These are phyloP conservation scores for Nephrotoma flavescens DNA, from an alignment of 2,888 invertebrate genomes.

Conservation along the genomic window DNA sequence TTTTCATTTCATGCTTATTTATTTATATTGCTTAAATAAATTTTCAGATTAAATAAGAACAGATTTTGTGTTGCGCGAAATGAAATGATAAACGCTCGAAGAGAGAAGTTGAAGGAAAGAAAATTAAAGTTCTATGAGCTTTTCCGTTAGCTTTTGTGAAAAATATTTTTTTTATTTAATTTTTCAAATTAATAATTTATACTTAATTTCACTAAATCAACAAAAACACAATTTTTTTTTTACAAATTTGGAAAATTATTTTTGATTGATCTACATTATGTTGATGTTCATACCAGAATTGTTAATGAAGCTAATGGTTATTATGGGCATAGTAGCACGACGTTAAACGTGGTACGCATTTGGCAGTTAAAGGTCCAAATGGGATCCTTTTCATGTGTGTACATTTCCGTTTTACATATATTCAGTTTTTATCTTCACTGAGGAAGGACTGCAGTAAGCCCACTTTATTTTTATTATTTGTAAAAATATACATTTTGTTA, in stretches of 20 bases:
- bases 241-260: background rate
- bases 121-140: background rate
- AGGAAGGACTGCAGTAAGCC: too few relatives aligned
- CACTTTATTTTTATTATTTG: too few relatives aligned
- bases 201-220: background rate
- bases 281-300: background rate
- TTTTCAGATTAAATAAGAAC: background rate
- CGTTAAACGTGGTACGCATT: too few relatives aligned
- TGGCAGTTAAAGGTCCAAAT: too few relatives aligned
- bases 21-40: background rate
- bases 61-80: background rate
- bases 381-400: too few relatives aligned
- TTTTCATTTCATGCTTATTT: background rate
- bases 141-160: background rate
- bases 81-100: background rate
- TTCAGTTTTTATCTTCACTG: too few relatives aligned
- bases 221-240: background rate
- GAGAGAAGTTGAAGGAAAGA: background rate
- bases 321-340: too few relatives aligned
- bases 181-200: background rate
- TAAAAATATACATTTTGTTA: too few relatives aligned
- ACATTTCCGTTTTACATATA: too few relatives aligned
- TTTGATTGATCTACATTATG: background rate
- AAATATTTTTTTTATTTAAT: background rate
- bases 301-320: background rate